phyloP scores from a whole-genome alignment of 2,888 invertebrate species.

The Zygaena filipendulae region DNA sequence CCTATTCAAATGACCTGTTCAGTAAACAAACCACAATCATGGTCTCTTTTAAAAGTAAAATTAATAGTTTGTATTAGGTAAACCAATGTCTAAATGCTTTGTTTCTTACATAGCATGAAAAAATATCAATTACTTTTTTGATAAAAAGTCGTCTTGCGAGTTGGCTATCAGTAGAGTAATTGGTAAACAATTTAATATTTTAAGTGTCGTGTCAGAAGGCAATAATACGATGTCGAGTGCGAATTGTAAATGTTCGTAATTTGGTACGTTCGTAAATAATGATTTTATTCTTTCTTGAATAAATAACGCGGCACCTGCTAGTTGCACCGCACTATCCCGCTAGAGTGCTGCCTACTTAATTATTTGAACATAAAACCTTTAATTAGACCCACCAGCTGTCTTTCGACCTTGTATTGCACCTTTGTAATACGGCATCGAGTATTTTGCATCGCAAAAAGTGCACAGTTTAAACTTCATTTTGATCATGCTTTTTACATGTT shows the following conservation, averaged over 20 bases:
- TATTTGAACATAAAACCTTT: slow-evolving; percentile 66
- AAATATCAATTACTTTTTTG: too few species aligned
- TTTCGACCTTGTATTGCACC: slow-evolving; percentile 54
- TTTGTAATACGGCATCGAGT: slow-evolving; percentile 51
- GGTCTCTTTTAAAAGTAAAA: too few species aligned
- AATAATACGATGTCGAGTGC: slow-evolving; percentile 24
- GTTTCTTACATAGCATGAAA: too few species aligned
- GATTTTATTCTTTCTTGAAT: slow-evolving; percentile 56
- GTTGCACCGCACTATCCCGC: slow-evolving; percentile 22
- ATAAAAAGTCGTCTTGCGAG: too few species aligned
- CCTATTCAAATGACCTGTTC: too few species aligned
- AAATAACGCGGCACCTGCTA: slow-evolving; percentile 48
- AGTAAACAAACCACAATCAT: too few species aligned
- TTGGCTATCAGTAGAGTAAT: too few species aligned
- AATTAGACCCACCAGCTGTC: slow-evolving; percentile 59
- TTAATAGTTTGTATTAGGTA: too few species aligned
- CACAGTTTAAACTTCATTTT: slow-evolving; percentile 44
- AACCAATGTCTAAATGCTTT: too few species aligned
- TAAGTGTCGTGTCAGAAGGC: slow-evolving; percentile 12
- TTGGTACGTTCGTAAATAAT: slow-evolving; percentile 57
- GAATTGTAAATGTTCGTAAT: slow-evolving; percentile 43
- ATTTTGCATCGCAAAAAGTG: slow-evolving; percentile 56
- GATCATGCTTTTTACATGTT: slow-evolving; percentile 16
- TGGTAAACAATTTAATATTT: too few species aligned
- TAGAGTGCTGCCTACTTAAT: slow-evolving; percentile 46